A percentile compares a stretch with the other conserved stretches of the same genome.
phyloP scores from a whole-genome alignment of 2,113 vertebrate genomes.

The Passer domesticus region DNA sequence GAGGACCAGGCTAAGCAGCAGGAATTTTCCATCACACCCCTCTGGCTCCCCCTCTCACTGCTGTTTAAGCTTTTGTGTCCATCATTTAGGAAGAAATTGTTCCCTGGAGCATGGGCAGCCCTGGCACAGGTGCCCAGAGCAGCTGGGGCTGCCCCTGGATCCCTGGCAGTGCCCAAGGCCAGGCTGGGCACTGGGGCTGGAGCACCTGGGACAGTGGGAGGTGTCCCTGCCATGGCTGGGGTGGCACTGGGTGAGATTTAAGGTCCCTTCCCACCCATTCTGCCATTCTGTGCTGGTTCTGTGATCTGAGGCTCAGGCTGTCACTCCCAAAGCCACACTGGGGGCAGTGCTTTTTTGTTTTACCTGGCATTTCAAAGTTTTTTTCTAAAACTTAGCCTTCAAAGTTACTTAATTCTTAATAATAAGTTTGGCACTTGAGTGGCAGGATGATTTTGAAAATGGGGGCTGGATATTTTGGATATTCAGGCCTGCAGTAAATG shows the following conservation, averaged over 20 bases:
- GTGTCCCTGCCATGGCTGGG: background rate
- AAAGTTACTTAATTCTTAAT: background rate
- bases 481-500: background rate
- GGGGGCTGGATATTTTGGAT: background rate
- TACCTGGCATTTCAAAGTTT: background rate
- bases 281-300: background rate
- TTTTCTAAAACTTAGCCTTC: background rate
- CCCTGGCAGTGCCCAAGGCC: background rate
- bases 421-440: background rate
- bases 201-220: background rate
- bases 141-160: background rate
- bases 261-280: background rate
- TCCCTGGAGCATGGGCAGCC: background rate
- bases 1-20: background rate
- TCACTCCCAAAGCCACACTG: accelerated
- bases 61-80: background rate
- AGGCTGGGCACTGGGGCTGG: background rate
- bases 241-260: accelerated
- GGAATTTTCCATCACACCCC: background rate
- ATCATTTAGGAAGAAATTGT: accelerated
- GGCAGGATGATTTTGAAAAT: background rate
- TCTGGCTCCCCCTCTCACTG: background rate
- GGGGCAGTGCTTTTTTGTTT: background rate
- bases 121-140: background rate
- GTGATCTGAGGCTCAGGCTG: background rate